Conservation (phyloP, 2,797 vertebrate species). For the Propithecus perrieri region DNA sequence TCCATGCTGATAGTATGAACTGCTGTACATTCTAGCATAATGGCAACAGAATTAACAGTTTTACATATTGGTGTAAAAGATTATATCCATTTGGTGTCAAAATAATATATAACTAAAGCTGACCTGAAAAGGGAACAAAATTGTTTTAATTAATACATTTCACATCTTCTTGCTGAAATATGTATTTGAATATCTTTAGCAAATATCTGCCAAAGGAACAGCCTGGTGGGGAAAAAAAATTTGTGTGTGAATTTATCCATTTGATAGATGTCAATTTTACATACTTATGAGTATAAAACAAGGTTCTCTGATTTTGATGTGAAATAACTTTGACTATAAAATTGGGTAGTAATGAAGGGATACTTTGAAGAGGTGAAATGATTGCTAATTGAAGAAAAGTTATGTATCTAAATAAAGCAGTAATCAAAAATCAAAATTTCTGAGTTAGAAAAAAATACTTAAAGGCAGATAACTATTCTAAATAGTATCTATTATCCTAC, state of each 20-base stretch:
- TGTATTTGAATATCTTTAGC: background rate
- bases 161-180: background rate
- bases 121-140: background rate
- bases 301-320: background rate
- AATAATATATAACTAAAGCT: constrained; percentile 26
- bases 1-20: background rate
- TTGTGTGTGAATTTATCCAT: background rate
- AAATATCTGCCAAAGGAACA: constrained; percentile 37
- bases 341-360: background rate
- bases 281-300: background rate
- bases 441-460: background rate
- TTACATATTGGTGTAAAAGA: background rate
- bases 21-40: background rate
- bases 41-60: background rate
- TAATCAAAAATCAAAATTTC: constrained; percentile 6
- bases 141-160: constrained; percentile 34
- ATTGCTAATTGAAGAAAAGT: constrained; percentile 48
- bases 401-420: background rate
- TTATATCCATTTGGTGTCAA: background rate
- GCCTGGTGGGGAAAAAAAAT: background rate
- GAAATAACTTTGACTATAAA: background rate
- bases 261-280: constrained; percentile 50
- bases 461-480: background rate
- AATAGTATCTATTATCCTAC: background rate
- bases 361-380: constrained; percentile 52